These are phyloP conservation scores for Mastomys natalensis DNA, from an alignment of 2,113 vertebrate genomes.

Conservation along the genomic window DNA sequence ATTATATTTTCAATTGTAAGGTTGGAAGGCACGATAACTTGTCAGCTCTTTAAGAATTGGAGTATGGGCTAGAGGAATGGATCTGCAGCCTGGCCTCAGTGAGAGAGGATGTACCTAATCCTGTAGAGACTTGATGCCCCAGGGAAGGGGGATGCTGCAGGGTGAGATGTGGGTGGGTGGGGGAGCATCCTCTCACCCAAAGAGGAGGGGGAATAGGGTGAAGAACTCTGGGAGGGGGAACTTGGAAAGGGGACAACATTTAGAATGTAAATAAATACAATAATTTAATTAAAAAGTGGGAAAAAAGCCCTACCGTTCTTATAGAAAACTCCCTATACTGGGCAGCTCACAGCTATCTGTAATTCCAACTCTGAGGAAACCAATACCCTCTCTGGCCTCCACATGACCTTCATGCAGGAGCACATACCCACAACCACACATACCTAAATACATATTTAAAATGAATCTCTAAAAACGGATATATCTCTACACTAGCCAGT, in stretches of 20 bases:
- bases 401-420: not conserved
- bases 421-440: not conserved
- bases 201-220: no score
- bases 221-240: no score
- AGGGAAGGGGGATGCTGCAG: no score
- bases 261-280: no score
- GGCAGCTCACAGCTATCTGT: not conserved
- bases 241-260: no score
- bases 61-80: not conserved
- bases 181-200: no score
- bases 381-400: no score
- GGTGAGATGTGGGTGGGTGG: no score
- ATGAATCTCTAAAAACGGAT: not conserved
- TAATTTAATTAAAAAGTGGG: no score
- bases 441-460: not conserved
- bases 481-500: not conserved
- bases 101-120: no score
- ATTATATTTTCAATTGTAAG: conserved; percentile 2
- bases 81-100: not conserved
- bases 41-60: not conserved
- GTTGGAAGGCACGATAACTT: not conserved
- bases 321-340: not conserved
- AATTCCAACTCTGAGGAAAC: not conserved
- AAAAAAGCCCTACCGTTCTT: not conserved
- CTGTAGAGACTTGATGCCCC: no score